phyloP scores from a whole-genome alignment of 2,888 invertebrate species.

The Sinhomidia bicolor region DNA sequence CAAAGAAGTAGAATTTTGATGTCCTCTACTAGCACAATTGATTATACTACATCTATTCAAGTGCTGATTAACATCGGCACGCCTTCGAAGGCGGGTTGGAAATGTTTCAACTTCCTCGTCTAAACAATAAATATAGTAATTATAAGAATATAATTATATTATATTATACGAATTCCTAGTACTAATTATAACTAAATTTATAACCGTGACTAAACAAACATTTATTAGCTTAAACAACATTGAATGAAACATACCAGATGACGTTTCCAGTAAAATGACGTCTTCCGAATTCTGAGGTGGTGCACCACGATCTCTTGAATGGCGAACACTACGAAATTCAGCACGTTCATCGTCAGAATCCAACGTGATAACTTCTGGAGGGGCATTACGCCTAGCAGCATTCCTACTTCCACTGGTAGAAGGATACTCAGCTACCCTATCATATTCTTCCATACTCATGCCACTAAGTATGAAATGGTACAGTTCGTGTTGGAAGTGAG shows the following conservation, averaged over 20 bases:
- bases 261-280: slow-evolving; percentile 31
- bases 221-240: no score
- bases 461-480: slow-evolving; percentile 91
- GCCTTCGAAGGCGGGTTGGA: no score
- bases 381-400: not conserved
- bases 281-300: slow-evolving; percentile 22
- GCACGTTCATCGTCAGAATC: slow-evolving; percentile 51
- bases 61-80: no score
- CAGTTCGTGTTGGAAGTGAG: slow-evolving; percentile 95
- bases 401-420: slow-evolving; percentile 1
- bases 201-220: no score
- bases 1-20: not conserved
- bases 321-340: no score
- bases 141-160: no score
- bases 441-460: slow-evolving; percentile 77
- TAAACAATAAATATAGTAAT: no score
- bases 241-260: slow-evolving; percentile 58
- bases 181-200: no score
- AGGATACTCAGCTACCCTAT: slow-evolving; percentile 73
- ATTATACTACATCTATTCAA: not conserved
- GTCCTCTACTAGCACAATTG: not conserved
- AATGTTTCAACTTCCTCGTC: no score
- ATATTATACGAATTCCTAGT: no score
- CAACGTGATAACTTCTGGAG: slow-evolving; percentile 59
- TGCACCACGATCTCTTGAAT: not conserved